Evolutionary conservation across 1,140 invertebrate species (phyloP).

Genomic region (Hylaeus volcanicus): DNA sequence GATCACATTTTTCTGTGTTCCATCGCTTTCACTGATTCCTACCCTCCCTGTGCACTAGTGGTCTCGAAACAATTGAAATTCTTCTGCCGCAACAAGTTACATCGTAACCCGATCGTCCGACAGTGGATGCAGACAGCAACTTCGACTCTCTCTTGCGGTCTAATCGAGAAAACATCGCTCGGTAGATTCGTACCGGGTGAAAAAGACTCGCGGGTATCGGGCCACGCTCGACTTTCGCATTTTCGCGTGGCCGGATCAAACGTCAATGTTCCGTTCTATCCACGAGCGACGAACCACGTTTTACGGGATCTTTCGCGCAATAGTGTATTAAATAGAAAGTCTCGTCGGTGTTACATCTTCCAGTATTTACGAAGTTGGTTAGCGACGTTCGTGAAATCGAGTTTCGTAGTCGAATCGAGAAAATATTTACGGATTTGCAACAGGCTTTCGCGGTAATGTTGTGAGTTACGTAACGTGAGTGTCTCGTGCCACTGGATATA

Average conservation of each 20-base stretch:
- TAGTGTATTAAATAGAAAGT: constrained; percentile 35
- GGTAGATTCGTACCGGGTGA: neutral
- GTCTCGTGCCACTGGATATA: constrained; percentile 62
- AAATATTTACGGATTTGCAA: constrained; percentile 46
- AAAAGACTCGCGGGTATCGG: neutral
- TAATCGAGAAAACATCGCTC: neutral
- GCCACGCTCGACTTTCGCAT: neutral
- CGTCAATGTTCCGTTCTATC: neutral
- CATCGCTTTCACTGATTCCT: too few relatives aligned
- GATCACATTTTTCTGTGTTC: too few relatives aligned
- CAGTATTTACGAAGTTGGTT: constrained; percentile 7
- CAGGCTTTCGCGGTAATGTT: constrained; percentile 62
- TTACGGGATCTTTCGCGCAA: constrained; percentile 13
- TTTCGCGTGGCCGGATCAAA: neutral
- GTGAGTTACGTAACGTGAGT: constrained; percentile 58
- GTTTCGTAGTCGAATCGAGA: constrained; percentile 5
- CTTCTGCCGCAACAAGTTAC: too few relatives aligned
- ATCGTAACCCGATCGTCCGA: too few relatives aligned
- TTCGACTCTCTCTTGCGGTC: neutral
- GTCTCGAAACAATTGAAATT: too few relatives aligned
- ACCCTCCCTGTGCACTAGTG: too few relatives aligned
- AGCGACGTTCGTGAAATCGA: constrained; percentile 6
- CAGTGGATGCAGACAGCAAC: neutral
- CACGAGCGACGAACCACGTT: constrained; percentile 26
- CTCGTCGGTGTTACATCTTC: constrained; percentile 5